Base-by-base conservation (phyloP, 2,888 invertebrate species). In the Fragum fragum region DNA sequence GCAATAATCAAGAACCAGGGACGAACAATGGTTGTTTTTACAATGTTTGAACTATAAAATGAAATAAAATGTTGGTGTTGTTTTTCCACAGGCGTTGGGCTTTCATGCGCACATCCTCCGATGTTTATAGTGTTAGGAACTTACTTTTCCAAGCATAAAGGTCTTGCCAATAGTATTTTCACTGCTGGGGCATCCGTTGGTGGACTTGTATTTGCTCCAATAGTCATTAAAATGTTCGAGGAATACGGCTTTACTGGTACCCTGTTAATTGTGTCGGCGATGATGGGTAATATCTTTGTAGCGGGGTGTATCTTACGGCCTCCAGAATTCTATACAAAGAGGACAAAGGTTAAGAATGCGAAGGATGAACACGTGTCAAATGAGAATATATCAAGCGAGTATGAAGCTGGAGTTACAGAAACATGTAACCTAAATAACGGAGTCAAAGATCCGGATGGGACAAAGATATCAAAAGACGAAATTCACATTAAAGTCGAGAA, bases 181-280 rank as follows among this genome's bases (percentile, higher is more conserved):
- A 71, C 71, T 21, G 47, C 74, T n/a, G 79, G 79, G 18, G 79
- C 72, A 1, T 74, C 61, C 16, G n/a, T 72, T 7, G 79, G 79
- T 21, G 63, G 71, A n/a, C 75, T 80, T 55, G 53, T 76, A 1
- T 80, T 80, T 28, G 79, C 72, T 39, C 79, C 79, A 0, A 63
- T 80, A 3, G 71, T 75, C 28, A 75, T 75, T 9, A 47, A 55
- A 16, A 26, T 80, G 28, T 80, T 80, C 36, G 75, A 75, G 53
- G 61, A 53, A 23, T 75, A 75, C 23, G 79, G 79, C 7, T 80
- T 72, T 61, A 72, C 79, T 18, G 75, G 79, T 23, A 76, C 79
- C 1, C n/a, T 80, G 75, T 32, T 80, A 14, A 66, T 80, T 7
- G 72, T 71, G 1, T 59, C 79, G 2, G 79, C 75, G 7, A 39